Evolutionary conservation across 2,797 vertebrate genomes (phyloP).

Genomic region (Denticeps clupeoides): DNA sequence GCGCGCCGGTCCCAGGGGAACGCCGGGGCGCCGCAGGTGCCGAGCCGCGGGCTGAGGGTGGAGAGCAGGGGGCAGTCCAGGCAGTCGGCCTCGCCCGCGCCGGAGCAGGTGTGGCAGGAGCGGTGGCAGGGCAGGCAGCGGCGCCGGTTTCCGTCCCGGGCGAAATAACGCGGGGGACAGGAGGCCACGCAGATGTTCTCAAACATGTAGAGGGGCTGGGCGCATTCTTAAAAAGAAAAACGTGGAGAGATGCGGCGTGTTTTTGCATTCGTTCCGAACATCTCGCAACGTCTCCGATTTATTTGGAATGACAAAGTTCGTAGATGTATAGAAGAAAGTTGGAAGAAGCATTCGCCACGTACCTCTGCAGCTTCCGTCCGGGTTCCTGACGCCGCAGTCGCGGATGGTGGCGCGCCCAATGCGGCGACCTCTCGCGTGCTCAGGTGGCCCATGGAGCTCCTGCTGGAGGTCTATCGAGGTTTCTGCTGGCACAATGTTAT

Average conservation of each 20-base stretch:
- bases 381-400: constrained; percentile 3
- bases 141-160: constrained; percentile 19
- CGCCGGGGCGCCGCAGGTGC: constrained; percentile 6
- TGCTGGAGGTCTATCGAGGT: constrained; percentile 11
- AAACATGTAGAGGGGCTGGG: constrained; percentile 17
- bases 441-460: constrained; percentile 15
- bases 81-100: constrained; percentile 6
- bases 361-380: constrained; percentile 11
- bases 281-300: no score
- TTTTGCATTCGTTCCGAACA: no score
- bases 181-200: constrained; percentile 14
- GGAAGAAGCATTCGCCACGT: no score
- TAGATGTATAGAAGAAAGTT: neutral
- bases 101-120: constrained; percentile 16
- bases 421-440: constrained; percentile 1
- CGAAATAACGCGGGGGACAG: constrained; percentile 22
- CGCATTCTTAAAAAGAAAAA: constrained; percentile 9
- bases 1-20: constrained; percentile 12
- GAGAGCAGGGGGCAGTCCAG: constrained; percentile 19
- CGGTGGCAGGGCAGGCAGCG: constrained; percentile 17
- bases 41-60: constrained; percentile 5
- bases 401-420: constrained; percentile 7
- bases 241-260: neutral
- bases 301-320: neutral
- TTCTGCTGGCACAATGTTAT: no score